Percentiles rank a stretch among this genome's conserved stretches.
Evolutionary conservation across 1,140 invertebrate species (phyloP).

Genomic region (Saxidomus purpurata): DNA sequence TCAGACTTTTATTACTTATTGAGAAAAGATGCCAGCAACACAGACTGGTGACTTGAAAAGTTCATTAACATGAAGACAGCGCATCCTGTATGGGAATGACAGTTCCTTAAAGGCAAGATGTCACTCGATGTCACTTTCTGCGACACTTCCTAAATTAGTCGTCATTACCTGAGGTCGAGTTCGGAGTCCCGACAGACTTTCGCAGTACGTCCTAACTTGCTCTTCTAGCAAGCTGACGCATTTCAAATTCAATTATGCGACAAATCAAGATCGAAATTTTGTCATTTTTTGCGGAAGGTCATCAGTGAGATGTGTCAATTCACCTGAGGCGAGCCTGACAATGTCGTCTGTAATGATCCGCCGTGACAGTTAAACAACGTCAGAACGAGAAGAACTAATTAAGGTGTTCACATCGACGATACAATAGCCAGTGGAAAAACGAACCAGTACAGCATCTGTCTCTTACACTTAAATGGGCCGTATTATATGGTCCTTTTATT

Average conservation of each 20-base stretch:
- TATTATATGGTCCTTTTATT: not conserved
- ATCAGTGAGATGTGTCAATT: constrained; percentile 38
- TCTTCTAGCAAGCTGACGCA: constrained; percentile 43
- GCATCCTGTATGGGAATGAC: constrained; percentile 50
- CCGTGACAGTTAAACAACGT: constrained; percentile 51
- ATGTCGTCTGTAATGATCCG: constrained; percentile 36
- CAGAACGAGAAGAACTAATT: constrained; percentile 30
- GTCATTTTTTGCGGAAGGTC: constrained; percentile 60
- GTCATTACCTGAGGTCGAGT: constrained; percentile 55
- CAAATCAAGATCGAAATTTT: constrained; percentile 57
- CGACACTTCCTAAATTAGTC: constrained; percentile 62
- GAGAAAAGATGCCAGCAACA: constrained; percentile 43
- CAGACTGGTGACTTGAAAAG: not conserved
- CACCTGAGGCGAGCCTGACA: constrained; percentile 32
- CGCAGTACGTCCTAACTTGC: not conserved
- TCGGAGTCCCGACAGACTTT: constrained; percentile 54
- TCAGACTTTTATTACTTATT: constrained; percentile 39
- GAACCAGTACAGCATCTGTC: constrained; percentile 1
- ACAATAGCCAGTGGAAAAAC: constrained; percentile 18
- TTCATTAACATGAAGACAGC: constrained; percentile 57
- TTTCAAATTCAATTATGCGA: constrained; percentile 62
- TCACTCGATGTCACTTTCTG: constrained; percentile 46
- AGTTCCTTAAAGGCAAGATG: constrained; percentile 54
- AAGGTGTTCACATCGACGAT: constrained; percentile 47
- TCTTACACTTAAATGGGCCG: not conserved